A percentile compares a stretch with the other conserved stretches of the same genome.
phyloP scores from a whole-genome alignment of 2,113 vertebrate species.

The Papio anubis region DNA sequence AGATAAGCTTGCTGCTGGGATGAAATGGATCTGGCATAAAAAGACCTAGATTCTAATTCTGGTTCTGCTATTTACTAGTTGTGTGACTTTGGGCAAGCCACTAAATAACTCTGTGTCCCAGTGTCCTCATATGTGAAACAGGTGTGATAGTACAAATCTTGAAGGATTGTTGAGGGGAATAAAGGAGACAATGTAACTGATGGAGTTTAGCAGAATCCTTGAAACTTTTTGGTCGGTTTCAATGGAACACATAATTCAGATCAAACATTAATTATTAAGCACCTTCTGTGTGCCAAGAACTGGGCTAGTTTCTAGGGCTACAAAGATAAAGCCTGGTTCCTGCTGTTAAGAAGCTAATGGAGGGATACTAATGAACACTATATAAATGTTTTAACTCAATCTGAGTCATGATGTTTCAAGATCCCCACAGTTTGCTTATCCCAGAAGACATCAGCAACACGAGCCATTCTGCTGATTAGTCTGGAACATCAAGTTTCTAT shows the following conservation, averaged over 20 bases:
- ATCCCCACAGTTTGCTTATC: background rate
- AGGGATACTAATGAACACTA: background rate
- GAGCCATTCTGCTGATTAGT: background rate
- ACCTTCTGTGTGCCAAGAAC: background rate
- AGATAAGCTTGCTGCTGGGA: background rate
- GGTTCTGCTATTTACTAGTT: background rate
- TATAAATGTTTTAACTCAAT: background rate
- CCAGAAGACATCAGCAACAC: background rate
- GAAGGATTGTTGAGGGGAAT: background rate
- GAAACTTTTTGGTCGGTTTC: background rate
- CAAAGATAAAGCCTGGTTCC: background rate
- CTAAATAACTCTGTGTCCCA: background rate
- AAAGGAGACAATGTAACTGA: constrained; percentile 28
- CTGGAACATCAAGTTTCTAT: constrained; percentile 2
- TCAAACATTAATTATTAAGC: background rate
- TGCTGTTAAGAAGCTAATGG: background rate
- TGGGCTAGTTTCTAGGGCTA: background rate
- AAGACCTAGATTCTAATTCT: constrained; percentile 39
- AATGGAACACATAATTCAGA: background rate
- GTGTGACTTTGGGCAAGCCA: background rate
- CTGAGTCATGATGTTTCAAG: constrained; percentile 22
- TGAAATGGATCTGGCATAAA: constrained; percentile 4
- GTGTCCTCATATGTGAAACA: constrained; percentile 6
- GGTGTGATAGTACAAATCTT: background rate
- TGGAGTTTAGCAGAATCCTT: background rate